These are phyloP conservation scores for Ophiothrix spiculata DNA, from an alignment of 35 echinoderm and acorn worm species.

Conservation along the genomic window DNA sequence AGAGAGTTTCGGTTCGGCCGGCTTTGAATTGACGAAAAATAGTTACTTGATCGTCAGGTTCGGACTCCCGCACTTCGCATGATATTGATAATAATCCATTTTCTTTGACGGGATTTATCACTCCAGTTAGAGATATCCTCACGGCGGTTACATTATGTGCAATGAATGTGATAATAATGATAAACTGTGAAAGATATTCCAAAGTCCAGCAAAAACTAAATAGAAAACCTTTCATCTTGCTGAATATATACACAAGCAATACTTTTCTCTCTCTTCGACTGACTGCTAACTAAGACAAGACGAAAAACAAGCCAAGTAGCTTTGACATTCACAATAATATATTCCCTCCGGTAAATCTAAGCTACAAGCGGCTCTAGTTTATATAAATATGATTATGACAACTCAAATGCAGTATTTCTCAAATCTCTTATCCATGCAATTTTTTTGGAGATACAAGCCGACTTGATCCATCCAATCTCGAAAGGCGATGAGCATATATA, in stretches of 20 bases:
- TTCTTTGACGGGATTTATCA: neutral
- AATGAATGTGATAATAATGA: neutral
- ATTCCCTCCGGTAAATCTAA: neutral
- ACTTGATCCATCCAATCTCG: slow-evolving; percentile 1
- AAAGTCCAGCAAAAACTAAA: neutral
- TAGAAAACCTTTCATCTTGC: neutral
- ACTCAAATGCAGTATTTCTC: too few species aligned
- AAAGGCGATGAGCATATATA: neutral
- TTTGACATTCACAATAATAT: neutral
- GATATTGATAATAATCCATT: neutral
- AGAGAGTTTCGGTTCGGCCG: neutral
- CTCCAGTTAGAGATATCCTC: neutral
- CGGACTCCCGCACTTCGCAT: neutral
- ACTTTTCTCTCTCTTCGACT: neutral
- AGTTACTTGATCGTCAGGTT: neutral
- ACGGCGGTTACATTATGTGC: neutral
- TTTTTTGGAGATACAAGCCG: neutral
- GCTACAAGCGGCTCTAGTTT: slow-evolving; percentile 6
- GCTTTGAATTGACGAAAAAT: neutral
- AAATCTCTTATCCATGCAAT: neutral
- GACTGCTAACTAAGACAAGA: neutral
- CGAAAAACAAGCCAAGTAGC: neutral
- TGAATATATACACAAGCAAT: neutral
- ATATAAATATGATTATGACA: slow-evolving; percentile 14
- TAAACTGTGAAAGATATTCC: neutral